Evolutionary conservation across 2,113 vertebrate species (phyloP), one percentile per base, ranked within the genome.

Genomic region (Anguilla rostrata): DNA sequence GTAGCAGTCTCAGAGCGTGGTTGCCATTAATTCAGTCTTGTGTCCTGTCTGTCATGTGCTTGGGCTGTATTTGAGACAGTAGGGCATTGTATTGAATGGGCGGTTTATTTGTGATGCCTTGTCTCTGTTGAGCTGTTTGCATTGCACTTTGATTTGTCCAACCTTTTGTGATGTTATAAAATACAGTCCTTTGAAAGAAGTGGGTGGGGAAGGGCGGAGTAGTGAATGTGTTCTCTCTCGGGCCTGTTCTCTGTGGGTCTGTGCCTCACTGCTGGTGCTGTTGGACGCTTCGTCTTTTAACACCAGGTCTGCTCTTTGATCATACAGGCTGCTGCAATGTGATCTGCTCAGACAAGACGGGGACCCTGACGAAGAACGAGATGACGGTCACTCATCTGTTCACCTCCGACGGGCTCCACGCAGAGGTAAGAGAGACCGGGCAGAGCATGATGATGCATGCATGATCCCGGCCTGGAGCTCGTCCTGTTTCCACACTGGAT

Each of bases 301-400:
- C n/a, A 81, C 26, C 29, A 43, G 1, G 57, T 57, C 20, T 83
- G 26, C 29, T 43, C 0, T 22, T 12, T 79, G 43, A 34, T 43
- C 40, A 75, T 91, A 88, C 94, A 98, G 98, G 98, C 88, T 99
- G 98, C 95, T 99, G 98, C 91, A 99, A 99, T 0, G 98, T 99
- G 88, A 99, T 99, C 94, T 99, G 98, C 88, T 99, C 98, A 0
- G 98, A 99, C 94, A 99, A 99, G 93, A 99, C 98, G 16, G 98
- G 98, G 87, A 99, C 98, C 15, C 89, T 99, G 92, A 99, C 98
- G 12, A 99, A 98, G 95, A 99, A 99, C 84, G 98, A 99, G 92
- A 99, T 99, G 98, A 99, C 98, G 0, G 98, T 98, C 87, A 98
- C 98, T 75, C 98, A 98, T 89, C 90, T 99, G 90, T 97, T 97